phyloP scores from a whole-genome alignment of 2,888 invertebrate species.

The Antitype chi region DNA sequence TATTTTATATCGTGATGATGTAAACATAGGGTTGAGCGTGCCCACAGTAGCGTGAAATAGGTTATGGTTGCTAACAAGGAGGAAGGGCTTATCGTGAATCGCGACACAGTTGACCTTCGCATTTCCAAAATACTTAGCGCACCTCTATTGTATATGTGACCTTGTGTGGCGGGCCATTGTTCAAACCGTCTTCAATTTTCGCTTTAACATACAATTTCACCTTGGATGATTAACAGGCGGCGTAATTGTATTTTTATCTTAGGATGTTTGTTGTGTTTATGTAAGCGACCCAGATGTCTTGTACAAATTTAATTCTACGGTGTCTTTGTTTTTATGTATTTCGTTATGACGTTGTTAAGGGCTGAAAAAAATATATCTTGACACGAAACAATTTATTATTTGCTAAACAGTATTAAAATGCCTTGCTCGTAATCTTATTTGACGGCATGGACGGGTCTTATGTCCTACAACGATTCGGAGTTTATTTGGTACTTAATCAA shows the following conservation, averaged over 20 bases:
- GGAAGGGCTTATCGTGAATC: conserved; percentile 85
- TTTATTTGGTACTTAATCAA: not conserved
- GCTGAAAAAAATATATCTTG: not conserved
- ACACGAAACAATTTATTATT: not conserved
- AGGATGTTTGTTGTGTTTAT: conserved; percentile 60
- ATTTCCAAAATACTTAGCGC: conserved; percentile 85
- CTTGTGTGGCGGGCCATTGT: conserved; percentile 79
- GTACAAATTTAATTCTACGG: conserved; percentile 18
- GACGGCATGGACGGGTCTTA: not conserved
- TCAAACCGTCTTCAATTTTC: conserved; percentile 81
- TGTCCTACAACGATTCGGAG: not conserved
- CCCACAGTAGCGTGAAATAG: conserved; percentile 82
- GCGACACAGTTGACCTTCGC: conserved; percentile 83
- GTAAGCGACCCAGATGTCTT: conserved; percentile 57
- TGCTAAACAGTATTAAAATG: not conserved
- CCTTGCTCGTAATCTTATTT: not conserved
- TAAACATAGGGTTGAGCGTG: conserved; percentile 67
- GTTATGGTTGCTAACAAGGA: conserved; percentile 80
- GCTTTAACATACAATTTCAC: conserved; percentile 84
- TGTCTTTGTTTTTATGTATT: conserved; percentile 17
- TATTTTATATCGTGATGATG: conserved; percentile 33
- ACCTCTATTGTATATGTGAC: conserved; percentile 81
- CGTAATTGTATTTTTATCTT: conserved; percentile 71
- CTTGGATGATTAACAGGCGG: conserved; percentile 82
- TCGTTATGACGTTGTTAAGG: conserved; percentile 2